Conservation (phyloP, 2,113 vertebrate genomes). For the Andinoacara biseriatus region DNA sequence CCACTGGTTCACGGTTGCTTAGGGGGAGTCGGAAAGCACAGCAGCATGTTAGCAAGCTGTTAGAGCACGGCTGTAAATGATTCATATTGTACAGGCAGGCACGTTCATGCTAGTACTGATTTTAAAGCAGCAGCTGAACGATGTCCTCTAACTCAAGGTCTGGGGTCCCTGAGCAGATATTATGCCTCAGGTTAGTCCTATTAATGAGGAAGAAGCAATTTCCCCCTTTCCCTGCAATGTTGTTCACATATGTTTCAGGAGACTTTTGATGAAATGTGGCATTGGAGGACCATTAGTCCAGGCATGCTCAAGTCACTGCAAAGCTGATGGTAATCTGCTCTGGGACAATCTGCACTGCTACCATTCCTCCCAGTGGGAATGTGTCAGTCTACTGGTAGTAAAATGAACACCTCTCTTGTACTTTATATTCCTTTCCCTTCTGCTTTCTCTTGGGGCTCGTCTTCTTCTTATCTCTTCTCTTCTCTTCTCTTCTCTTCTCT, state of each 20-base stretch:
- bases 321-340: constrained; percentile 64
- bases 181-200: constrained; percentile 64
- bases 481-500: constrained; percentile 38
- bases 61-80: constrained; percentile 62
- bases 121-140: constrained; percentile 68
- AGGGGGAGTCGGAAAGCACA: constrained; percentile 37
- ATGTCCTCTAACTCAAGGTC: constrained; percentile 72
- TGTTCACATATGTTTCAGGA: constrained; percentile 67
- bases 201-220: constrained; percentile 68
- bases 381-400: constrained; percentile 32
- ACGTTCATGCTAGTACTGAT: constrained; percentile 41
- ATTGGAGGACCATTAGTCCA: constrained; percentile 57
- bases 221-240: constrained; percentile 35
- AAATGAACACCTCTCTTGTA: constrained; percentile 53
- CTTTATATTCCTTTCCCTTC: constrained; percentile 6
- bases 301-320: constrained; percentile 43
- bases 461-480: constrained; percentile 11
- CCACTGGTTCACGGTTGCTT: constrained; percentile 47
- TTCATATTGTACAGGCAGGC: constrained; percentile 63
- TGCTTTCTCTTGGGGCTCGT: constrained; percentile 28
- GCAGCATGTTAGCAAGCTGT: constrained; percentile 58
- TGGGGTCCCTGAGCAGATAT: constrained; percentile 64
- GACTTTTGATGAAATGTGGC: constrained; percentile 67
- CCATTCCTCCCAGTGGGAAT: constrained; percentile 37
- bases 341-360: constrained; percentile 46